These are phyloP conservation scores for Eugnorisma glareosa DNA, from an alignment of 2,888 invertebrate species.

Conservation along the genomic window DNA sequence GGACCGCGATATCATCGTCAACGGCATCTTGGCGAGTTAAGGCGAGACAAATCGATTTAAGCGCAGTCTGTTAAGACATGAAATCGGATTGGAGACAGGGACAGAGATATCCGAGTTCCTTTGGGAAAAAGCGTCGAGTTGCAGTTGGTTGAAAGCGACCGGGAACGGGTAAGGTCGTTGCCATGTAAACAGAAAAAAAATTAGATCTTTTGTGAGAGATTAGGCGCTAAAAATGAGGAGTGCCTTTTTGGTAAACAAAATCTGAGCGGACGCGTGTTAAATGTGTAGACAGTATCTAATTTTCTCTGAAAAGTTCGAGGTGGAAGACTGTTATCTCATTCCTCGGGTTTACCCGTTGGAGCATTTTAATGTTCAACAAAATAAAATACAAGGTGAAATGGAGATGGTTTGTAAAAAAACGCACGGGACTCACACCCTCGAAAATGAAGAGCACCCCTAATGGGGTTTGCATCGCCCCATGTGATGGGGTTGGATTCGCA, in stretches of 20 bases:
- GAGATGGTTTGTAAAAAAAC: conserved; percentile 53
- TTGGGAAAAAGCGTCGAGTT: conserved; percentile 74
- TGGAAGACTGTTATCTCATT: conserved; percentile 45
- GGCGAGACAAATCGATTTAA: conserved; percentile 87
- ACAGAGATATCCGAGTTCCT: conserved; percentile 73
- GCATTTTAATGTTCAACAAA: conserved; percentile 47
- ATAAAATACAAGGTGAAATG: conserved; percentile 45
- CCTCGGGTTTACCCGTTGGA: too few relatives aligned
- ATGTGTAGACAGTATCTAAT: conserved; percentile 62
- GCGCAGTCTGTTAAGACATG: conserved; percentile 77
- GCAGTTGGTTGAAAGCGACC: conserved; percentile 65
- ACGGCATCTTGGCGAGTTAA: conserved; percentile 78
- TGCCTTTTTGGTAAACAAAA: conserved; percentile 68
- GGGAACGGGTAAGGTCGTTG: conserved; percentile 83
- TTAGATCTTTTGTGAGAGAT: conserved; percentile 81
- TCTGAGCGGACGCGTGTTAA: conserved; percentile 51
- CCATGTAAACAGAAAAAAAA: conserved; percentile 82
- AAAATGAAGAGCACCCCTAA: conserved; percentile 68
- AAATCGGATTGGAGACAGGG: conserved; percentile 80
- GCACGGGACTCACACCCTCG: conserved; percentile 63
- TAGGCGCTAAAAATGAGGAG: conserved; percentile 72
- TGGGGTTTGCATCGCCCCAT: conserved; percentile 71
- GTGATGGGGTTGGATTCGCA: conserved; percentile 66
- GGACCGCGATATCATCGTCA: conserved; percentile 74
- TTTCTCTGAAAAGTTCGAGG: conserved; percentile 51